These are phyloP conservation scores for Aphelocoma californica DNA, from an alignment of 2,797 vertebrate species.

Conservation along the genomic window DNA sequence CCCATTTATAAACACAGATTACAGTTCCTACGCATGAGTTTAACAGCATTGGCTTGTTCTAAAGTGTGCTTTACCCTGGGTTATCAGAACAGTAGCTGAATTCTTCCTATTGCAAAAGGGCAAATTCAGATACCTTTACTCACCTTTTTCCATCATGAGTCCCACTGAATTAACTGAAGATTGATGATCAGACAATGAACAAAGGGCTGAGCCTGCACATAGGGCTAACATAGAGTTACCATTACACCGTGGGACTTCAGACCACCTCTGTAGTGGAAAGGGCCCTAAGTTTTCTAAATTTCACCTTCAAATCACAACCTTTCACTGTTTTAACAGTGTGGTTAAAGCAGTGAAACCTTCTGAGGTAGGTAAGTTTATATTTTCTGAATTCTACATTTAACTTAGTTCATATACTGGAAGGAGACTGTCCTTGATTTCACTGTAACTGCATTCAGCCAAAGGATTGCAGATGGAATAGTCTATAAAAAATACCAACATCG, in stretches of 20 bases:
- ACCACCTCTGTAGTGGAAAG: neutral
- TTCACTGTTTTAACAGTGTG: neutral
- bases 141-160: constrained; percentile 8
- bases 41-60: neutral
- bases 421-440: neutral
- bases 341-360: neutral
- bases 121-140: constrained; percentile 53
- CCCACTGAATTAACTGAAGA: neutral
- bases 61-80: neutral
- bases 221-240: neutral
- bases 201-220: neutral
- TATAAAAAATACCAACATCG: neutral
- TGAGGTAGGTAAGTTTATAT: neutral
- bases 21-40: neutral
- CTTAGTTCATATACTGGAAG: neutral
- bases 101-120: constrained; percentile 12
- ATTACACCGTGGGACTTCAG: neutral
- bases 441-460: neutral
- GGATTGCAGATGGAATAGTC: neutral
- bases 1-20: constrained; percentile 23
- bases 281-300: neutral
- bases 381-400: neutral
- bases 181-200: constrained; percentile 8
- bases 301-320: neutral
- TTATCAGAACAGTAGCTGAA: constrained; percentile 28